Evolutionary conservation across 2,888 invertebrate species (phyloP).

Genomic region (Drepanosiphum platanoidis): DNA sequence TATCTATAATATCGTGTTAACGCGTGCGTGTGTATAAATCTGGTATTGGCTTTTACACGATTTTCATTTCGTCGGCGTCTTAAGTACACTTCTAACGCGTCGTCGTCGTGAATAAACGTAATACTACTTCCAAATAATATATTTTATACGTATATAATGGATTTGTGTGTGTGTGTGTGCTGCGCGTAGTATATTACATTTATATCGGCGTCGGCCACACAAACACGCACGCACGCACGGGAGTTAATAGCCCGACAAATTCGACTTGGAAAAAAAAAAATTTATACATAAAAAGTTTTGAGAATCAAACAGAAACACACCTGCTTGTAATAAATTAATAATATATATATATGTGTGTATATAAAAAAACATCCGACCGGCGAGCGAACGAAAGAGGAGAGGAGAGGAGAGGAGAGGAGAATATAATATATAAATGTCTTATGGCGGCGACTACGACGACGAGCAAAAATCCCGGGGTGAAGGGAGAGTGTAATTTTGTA

Average conservation of each 20-base stretch:
- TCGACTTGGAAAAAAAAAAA: slow-evolving; percentile 19
- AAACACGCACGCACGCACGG: background rate
- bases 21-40: slow-evolving; percentile 1
- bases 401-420: too few species aligned
- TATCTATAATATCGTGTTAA: background rate
- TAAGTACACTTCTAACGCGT: background rate
- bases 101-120: slow-evolving; percentile 11
- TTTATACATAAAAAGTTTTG: slow-evolving; percentile 4
- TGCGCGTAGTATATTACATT: background rate
- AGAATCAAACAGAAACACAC: slow-evolving; percentile 57
- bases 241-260: slow-evolving; percentile 32
- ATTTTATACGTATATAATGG: too few species aligned
- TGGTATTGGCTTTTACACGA: slow-evolving; percentile 34
- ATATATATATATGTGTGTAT: too few species aligned
- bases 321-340: slow-evolving; percentile 59
- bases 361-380: background rate
- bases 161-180: background rate
- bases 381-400: background rate
- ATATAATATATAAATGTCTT: background rate
- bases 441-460: background rate
- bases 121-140: slow-evolving; percentile 4
- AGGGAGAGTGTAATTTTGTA: slow-evolving; percentile 55
- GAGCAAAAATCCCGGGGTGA: slow-evolving; percentile 31
- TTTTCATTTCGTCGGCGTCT: slow-evolving; percentile 18
- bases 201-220: background rate